phyloP scores from a whole-genome alignment of 2,113 vertebrate species.

The Gobiocypris rarus region DNA sequence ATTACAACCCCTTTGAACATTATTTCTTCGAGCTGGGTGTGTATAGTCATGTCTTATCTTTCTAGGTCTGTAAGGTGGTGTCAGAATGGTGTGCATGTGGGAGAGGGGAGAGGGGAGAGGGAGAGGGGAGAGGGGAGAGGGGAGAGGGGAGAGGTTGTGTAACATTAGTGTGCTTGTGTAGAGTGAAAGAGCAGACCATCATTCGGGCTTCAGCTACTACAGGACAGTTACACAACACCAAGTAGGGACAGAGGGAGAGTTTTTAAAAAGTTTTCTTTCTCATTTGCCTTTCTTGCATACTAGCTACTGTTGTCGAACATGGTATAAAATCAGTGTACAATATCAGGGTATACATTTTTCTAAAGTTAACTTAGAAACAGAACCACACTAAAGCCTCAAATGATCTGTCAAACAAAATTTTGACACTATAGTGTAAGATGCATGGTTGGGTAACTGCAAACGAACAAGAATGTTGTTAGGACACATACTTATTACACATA shows the following conservation, averaged over 20 bases:
- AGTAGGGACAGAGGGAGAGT: not conserved
- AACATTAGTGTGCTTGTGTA: conserved; percentile 1
- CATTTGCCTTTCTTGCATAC: not conserved
- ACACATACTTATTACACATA: not conserved
- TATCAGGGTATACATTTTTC: not conserved
- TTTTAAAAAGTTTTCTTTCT: not conserved
- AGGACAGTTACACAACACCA: conserved; percentile 40
- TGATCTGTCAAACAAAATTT: not conserved
- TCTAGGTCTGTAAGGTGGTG: not conserved
- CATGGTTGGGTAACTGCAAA: not conserved
- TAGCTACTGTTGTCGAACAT: not conserved
- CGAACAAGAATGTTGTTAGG: not conserved
- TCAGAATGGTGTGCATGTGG: conserved; percentile 15
- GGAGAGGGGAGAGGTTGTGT: not conserved
- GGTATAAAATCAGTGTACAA: not conserved
- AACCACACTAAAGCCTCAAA: not conserved
- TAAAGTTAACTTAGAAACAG: not conserved
- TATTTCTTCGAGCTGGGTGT: not conserved
- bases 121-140: not conserved
- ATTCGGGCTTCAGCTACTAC: not conserved
- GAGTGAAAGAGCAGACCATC: not conserved
- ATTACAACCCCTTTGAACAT: too few species aligned
- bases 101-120: not conserved
- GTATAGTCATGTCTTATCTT: conserved; percentile 9
- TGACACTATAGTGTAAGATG: not conserved